Evolutionary conservation across 2,113 vertebrate genomes (phyloP), one percentile per base, ranked within the genome.

Genomic region (Uria lomvia): DNA sequence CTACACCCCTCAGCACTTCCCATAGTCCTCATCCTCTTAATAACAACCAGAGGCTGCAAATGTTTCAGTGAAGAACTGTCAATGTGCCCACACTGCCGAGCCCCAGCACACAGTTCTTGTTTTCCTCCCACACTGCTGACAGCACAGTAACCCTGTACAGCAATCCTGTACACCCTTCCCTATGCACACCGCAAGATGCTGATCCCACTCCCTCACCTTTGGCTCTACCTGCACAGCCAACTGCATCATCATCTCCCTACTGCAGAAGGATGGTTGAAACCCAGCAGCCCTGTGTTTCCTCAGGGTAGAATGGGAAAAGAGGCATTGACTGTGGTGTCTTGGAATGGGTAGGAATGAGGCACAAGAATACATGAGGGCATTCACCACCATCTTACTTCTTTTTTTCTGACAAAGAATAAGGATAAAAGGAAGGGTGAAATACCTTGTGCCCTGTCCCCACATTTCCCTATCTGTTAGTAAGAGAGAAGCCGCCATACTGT

Each of bases 211-310:
- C 15, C 29, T 26, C 59, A n/a, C 34, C 56, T 58, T 42, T 7
- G 2, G 19, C 55, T 77, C 70, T 16, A 36, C 29, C 15, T 22
- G 27, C 30, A n/a, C 1, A 2, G 19, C 21, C 45, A 91, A 45
- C 27, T 0, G 0, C 3, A 22, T 5, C 8, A 43, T 8, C 8
- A 15, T 15, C 62, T 67, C 21, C 22, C n/a, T 5, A 0, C 0
- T 71, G 43, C 65, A 74, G 38, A 62, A 45, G 42, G 55, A 55
- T 1, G 3, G 43, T 19, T 9, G n/a, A 63, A 94, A 68, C 30
- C 23, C 40, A 55, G 55, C 60, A 83, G 49, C 40, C 32, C 36
- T 14, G 5, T 30, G 8, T 38, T 14, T 65, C 72, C 50, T 42
- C n/a, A 11, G 17, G 29, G 36, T 6, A 67, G 59, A 62, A 52